Percentiles rank a stretch among this genome's conserved stretches.
Conservation (phyloP, 2,113 vertebrate species). For the Beaufortia kweichowensis region DNA sequence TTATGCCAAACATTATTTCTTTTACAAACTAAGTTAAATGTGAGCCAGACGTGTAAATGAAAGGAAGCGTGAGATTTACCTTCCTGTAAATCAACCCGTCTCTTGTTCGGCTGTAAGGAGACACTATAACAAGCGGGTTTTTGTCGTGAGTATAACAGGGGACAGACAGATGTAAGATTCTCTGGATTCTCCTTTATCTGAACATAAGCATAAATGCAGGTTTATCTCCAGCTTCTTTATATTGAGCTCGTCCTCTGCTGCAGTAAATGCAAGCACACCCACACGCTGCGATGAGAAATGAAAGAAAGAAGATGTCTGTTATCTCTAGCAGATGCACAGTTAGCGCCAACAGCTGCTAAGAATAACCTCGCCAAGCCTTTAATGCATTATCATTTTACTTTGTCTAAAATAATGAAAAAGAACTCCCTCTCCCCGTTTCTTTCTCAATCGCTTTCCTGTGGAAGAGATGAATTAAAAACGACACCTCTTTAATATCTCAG, state of each 20-base stretch:
- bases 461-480: background rate
- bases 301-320: constrained; percentile 38
- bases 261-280: constrained; percentile 48
- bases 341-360: constrained; percentile 51
- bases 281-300: constrained; percentile 41
- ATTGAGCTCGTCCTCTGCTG: constrained; percentile 45
- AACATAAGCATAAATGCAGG: constrained; percentile 46
- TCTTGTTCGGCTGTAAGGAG: constrained; percentile 48
- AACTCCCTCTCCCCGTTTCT: background rate
- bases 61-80: no score
- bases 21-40: no score
- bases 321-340: constrained; percentile 50
- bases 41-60: no score
- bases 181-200: constrained; percentile 44
- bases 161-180: constrained; percentile 5
- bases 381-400: constrained; percentile 49
- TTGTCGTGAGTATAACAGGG: constrained; percentile 15
- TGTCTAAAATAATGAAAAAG: constrained; percentile 1
- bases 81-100: no score
- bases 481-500: background rate
- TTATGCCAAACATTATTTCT: no score
- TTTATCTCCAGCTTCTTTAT: constrained; percentile 48
- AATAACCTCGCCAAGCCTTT: constrained; percentile 50
- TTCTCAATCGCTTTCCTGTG: background rate
- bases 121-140: constrained; percentile 34